A percentile compares a stretch with the other conserved stretches of the same genome.
These are phyloP conservation scores for Tychaedon coryphoeus DNA, from an alignment of 2,113 vertebrate species.

Conservation along the genomic window DNA sequence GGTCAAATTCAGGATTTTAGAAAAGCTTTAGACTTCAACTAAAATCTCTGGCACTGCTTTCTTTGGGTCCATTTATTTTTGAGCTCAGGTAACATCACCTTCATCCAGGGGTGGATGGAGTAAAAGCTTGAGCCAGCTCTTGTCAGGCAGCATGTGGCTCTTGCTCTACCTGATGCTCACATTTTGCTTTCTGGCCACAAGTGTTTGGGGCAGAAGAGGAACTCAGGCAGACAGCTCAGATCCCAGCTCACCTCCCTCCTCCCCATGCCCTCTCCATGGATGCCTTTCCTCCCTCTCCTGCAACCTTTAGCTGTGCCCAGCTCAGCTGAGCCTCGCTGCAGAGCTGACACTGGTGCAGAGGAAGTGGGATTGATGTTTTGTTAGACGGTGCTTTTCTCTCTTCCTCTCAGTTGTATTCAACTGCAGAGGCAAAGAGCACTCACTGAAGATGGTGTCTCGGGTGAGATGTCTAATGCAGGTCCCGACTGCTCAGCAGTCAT, in stretches of 20 bases:
- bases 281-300: not conserved
- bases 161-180: not conserved
- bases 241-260: not conserved
- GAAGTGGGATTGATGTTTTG: not conserved
- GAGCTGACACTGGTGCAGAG: not conserved
- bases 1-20: not conserved
- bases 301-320: not conserved
- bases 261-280: accelerated
- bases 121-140: not conserved
- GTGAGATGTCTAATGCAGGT: constrained; percentile 20
- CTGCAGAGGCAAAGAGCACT: not conserved
- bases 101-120: accelerated
- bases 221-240: not conserved
- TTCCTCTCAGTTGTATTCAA: not conserved
- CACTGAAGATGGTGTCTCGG: not conserved
- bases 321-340: accelerated
- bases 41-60: not conserved
- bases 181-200: not conserved
- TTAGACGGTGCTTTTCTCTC: not conserved
- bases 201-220: not conserved
- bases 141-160: accelerated
- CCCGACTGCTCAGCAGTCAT: constrained; percentile 26
- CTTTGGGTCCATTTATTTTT: not conserved
- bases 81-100: not conserved
- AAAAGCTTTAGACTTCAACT: not conserved